Percentiles rank a stretch among this genome's conserved stretches.
Evolutionary conservation across 1,140 invertebrate genomes (phyloP).

Genomic region (Drosophila oshimai): DNA sequence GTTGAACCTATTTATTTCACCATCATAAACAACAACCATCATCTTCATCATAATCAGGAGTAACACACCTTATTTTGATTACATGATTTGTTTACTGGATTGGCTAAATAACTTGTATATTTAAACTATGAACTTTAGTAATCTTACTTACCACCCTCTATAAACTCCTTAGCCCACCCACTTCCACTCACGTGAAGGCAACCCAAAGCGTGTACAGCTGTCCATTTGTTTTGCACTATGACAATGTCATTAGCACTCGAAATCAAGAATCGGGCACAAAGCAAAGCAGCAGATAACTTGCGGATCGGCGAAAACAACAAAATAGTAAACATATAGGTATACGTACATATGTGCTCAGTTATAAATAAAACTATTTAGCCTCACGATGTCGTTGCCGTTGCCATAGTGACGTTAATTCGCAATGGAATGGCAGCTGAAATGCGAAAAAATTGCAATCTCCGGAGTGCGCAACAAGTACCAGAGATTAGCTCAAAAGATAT

Average conservation of each 20-base stretch:
- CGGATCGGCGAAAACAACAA: constrained; percentile 29
- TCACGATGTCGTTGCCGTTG: constrained; percentile 54
- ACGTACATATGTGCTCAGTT: constrained; percentile 30
- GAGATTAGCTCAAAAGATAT: constrained; percentile 5
- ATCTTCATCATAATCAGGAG: too few relatives aligned
- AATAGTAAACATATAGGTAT: constrained; percentile 5
- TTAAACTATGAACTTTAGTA: neutral
- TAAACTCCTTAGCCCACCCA: constrained; percentile 33
- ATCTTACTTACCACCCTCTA: neutral
- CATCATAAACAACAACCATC: too few relatives aligned
- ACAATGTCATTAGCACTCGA: constrained; percentile 60
- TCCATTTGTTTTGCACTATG: constrained; percentile 17
- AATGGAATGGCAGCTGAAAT: constrained; percentile 8
- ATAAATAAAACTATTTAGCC: constrained; percentile 77
- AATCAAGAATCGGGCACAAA: constrained; percentile 37
- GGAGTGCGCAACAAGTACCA: constrained; percentile 13
- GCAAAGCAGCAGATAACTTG: constrained; percentile 50
- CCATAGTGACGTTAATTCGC: constrained; percentile 52
- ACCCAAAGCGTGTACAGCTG: constrained; percentile 4
- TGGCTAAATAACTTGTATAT: neutral
- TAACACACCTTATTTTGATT: too few relatives aligned
- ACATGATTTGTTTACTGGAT: neutral
- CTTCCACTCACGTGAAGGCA: constrained; percentile 25
- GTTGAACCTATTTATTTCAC: too few relatives aligned
- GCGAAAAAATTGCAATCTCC: constrained; percentile 36